Percentiles rank a stretch among this genome's conserved stretches.
Evolutionary conservation across 2,113 vertebrate species (phyloP).

Genomic region (Lycaon pictus): DNA sequence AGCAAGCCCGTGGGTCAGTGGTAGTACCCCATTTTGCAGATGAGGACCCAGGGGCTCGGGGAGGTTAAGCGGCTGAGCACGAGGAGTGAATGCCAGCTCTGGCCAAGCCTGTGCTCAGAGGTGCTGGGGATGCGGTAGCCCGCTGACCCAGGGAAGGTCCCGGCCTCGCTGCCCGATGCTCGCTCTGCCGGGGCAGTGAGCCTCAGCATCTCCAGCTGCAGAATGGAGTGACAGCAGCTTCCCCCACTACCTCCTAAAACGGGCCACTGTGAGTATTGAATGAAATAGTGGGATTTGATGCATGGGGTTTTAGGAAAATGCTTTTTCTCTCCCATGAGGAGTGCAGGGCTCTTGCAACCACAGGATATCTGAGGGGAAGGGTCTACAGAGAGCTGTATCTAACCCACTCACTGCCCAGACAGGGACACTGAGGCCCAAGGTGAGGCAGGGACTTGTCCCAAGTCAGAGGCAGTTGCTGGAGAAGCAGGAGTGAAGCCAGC

Average conservation of each 20-base stretch:
- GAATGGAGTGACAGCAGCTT: too few relatives aligned
- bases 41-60: accelerated
- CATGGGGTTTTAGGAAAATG: neutral
- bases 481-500: neutral
- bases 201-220: neutral
- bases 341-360: neutral
- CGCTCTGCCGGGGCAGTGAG: neutral
- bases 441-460: neutral
- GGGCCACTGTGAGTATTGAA: accelerated
- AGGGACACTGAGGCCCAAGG: neutral
- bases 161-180: accelerated
- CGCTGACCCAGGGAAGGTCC: too few relatives aligned
- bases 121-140: neutral
- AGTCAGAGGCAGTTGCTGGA: neutral
- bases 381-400: neutral
- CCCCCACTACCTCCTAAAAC: neutral
- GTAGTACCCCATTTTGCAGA: neutral
- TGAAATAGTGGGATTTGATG: accelerated
- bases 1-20: accelerated
- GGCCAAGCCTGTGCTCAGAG: accelerated
- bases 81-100: too few relatives aligned
- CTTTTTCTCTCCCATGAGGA: neutral
- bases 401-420: neutral
- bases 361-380: neutral
- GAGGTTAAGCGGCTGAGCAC: neutral